These are phyloP conservation scores for Chiridota heheva DNA, from an alignment of 35 echinoderm and acorn worm genomes.

Conservation along the genomic window DNA sequence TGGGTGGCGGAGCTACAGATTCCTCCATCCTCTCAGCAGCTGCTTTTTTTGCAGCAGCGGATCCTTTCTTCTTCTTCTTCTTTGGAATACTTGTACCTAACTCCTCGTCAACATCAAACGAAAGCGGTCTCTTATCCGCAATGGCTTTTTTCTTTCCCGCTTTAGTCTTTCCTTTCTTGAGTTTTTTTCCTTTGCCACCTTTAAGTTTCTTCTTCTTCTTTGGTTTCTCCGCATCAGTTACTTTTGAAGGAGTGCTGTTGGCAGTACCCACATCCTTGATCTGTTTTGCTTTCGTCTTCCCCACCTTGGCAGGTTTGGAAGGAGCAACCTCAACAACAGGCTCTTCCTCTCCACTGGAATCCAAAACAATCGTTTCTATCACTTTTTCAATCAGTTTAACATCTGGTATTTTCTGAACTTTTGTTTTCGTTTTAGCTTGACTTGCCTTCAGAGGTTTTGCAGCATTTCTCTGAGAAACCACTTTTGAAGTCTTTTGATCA, in stretches of 20 bases:
- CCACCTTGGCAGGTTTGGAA: not conserved
- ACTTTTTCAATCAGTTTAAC: no score
- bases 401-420: not conserved
- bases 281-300: no score
- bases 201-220: conserved; percentile 69
- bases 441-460: not conserved
- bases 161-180: conserved; percentile 47
- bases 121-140: conserved; percentile 19
- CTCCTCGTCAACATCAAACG: conserved; percentile 34
- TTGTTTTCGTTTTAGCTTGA: not conserved
- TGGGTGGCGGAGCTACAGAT: no score
- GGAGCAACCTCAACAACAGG: not conserved
- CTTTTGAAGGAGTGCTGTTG: no score
- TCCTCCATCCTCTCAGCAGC: no score
- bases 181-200: conserved; percentile 32
- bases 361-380: conserved; percentile 39
- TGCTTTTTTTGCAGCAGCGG: not conserved
- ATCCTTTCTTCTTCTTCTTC: conserved; percentile 20
- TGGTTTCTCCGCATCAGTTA: conserved; percentile 6
- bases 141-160: conserved; percentile 40
- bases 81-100: not conserved
- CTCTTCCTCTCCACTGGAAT: conserved; percentile 17
- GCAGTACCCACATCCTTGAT: no score
- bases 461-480: not conserved
- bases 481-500: no score